phyloP scores from a whole-genome alignment of 2,113 vertebrate species.

The Megaceryle maxima region DNA sequence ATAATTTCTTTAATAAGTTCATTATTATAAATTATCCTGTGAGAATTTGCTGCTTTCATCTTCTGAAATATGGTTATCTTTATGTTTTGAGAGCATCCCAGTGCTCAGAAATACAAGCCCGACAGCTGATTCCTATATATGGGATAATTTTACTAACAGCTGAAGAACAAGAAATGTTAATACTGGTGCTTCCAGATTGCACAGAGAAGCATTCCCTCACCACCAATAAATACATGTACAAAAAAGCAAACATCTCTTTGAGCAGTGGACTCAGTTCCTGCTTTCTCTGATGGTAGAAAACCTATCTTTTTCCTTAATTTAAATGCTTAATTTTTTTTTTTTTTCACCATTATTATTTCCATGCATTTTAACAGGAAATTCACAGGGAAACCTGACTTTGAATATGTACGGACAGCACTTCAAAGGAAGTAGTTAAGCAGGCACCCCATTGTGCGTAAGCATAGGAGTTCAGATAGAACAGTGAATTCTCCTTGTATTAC shows the following conservation, averaged over 20 bases:
- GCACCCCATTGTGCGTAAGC: neutral
- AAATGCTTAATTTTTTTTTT: neutral
- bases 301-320: neutral
- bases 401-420: neutral
- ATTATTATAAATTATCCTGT: neutral
- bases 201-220: too few species aligned
- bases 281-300: neutral
- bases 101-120: neutral
- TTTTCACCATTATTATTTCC: neutral
- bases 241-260: neutral
- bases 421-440: slow-evolving; percentile 45
- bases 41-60: neutral
- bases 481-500: slow-evolving; percentile 36
- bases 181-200: neutral
- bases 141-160: neutral
- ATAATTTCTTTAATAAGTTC: too few species aligned
- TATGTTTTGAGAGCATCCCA: neutral
- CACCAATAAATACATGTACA: too few species aligned
- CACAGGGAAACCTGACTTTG: neutral
- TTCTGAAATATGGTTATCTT: neutral
- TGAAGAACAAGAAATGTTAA: neutral
- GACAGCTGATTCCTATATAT: neutral
- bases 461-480: neutral
- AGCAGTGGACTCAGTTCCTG: neutral
- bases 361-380: neutral